These are phyloP conservation scores for Beris morrisii DNA, from an alignment of 2,888 invertebrate genomes.

Conservation along the genomic window DNA sequence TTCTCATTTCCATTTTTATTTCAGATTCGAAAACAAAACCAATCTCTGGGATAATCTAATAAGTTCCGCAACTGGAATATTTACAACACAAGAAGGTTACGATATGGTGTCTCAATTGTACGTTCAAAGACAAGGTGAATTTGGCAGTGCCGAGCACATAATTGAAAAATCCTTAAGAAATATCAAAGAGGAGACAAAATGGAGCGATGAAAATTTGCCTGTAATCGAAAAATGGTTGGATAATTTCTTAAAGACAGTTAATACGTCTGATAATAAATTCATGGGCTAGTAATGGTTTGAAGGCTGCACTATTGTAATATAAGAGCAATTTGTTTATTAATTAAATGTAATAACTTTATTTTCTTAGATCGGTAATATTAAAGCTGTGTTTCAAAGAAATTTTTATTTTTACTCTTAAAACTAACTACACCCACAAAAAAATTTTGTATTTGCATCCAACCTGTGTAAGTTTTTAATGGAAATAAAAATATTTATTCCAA, in stretches of 20 bases:
- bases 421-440: too few relatives aligned
- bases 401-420: too few relatives aligned
- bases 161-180: slow-evolving; percentile 72
- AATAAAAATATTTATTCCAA: too few relatives aligned
- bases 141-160: slow-evolving; percentile 73
- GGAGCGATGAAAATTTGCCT: slow-evolving; percentile 75
- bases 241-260: slow-evolving; percentile 55
- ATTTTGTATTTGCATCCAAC: too few relatives aligned
- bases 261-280: slow-evolving; percentile 48
- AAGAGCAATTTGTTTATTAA: too few relatives aligned
- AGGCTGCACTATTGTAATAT: too few relatives aligned
- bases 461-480: too few relatives aligned
- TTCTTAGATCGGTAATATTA: too few relatives aligned
- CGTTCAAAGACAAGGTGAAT: slow-evolving; percentile 65
- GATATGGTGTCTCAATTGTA: slow-evolving; percentile 70
- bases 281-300: slow-evolving; percentile 42
- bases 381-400: too few relatives aligned
- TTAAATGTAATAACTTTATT: too few relatives aligned
- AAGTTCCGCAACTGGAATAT: slow-evolving; percentile 72
- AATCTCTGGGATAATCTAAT: slow-evolving; percentile 77
- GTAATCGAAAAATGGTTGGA: slow-evolving; percentile 75
- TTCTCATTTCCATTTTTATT: slow-evolving; percentile 9
- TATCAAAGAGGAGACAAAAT: slow-evolving; percentile 73
- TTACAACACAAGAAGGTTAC: slow-evolving; percentile 74
- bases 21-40: slow-evolving; percentile 68